Percentiles rank a stretch among this genome's conserved stretches.
Evolutionary conservation across 2,888 invertebrate genomes (phyloP).

Genomic region (Choristoneura rosaceana): DNA sequence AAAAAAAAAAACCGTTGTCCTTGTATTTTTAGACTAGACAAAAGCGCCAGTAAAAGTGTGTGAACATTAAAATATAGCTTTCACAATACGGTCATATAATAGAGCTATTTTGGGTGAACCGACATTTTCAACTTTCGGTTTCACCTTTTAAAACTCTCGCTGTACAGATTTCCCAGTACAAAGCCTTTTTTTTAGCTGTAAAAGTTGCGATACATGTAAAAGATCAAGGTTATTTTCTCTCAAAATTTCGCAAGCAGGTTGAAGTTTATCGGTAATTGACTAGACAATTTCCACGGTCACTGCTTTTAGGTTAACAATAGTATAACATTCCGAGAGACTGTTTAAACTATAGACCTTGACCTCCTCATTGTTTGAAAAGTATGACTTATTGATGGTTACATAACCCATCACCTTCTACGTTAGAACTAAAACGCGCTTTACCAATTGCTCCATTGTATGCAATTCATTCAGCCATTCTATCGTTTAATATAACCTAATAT

Average conservation of each 20-base stretch:
- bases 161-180: background rate
- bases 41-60: conserved; percentile 22
- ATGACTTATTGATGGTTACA: conserved; percentile 26
- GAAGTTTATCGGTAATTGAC: background rate
- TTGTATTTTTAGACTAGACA: conserved; percentile 18
- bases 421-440: background rate
- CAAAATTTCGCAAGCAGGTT: background rate
- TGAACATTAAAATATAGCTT: conserved; percentile 21
- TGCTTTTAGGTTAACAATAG: conserved; percentile 33
- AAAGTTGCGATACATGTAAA: conserved; percentile 2
- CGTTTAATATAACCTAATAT: conserved; percentile 22
- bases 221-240: conserved; percentile 5
- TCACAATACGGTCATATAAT: conserved; percentile 17
- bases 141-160: conserved; percentile 9
- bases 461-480: conserved; percentile 22
- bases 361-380: conserved; percentile 34
- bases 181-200: background rate
- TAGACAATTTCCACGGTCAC: conserved; percentile 28
- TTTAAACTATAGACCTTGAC: conserved; percentile 27
- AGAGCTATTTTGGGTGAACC: conserved; percentile 10
- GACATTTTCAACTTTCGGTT: conserved; percentile 20
- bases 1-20: background rate
- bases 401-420: conserved; percentile 18
- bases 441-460: conserved; percentile 26
- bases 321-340: conserved; percentile 27